phyloP scores from a whole-genome alignment of 2,797 vertebrate species.

The Ptychobarbus kaznakovi region DNA sequence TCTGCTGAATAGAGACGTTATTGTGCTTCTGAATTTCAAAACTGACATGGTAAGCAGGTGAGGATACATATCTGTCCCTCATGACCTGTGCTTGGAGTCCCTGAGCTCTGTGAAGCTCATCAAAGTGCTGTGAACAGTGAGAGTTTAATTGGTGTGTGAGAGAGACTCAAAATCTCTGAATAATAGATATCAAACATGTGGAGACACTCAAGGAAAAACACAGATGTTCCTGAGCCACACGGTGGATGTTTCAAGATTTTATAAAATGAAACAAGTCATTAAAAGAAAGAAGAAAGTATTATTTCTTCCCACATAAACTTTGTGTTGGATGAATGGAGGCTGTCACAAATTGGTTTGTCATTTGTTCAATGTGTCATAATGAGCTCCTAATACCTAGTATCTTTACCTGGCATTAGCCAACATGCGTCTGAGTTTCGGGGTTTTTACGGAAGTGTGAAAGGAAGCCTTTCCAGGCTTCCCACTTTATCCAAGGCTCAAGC shows the following conservation, averaged over 20 bases:
- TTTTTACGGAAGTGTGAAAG: constrained; percentile 1
- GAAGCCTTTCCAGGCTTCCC: not conserved
- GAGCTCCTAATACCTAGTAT: constrained; percentile 15
- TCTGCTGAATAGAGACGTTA: not conserved
- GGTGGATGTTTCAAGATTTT: not conserved
- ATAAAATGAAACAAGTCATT: constrained; percentile 15
- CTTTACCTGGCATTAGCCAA: not conserved
- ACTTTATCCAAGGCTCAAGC: constrained; percentile 1
- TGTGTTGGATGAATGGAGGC: not conserved
- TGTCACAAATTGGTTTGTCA: not conserved
- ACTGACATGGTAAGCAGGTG: not conserved
- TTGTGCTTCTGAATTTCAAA: not conserved
- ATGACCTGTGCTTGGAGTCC: not conserved
- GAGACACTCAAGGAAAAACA: constrained; percentile 15
- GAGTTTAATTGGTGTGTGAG: constrained; percentile 41
- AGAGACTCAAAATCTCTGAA: constrained; percentile 25
- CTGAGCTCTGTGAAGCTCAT: constrained; percentile 4
- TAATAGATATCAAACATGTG: constrained; percentile 31
- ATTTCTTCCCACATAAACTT: not conserved
- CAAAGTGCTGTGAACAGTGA: not conserved
- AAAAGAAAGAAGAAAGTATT: not conserved
- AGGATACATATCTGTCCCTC: not conserved
- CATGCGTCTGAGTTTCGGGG: not conserved
- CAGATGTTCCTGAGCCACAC: constrained; percentile 17
- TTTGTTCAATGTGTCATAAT: constrained; percentile 15